Evolutionary conservation across 2,888 invertebrate species (phyloP).

Genomic region (Gymnosoma rotundatum): DNA sequence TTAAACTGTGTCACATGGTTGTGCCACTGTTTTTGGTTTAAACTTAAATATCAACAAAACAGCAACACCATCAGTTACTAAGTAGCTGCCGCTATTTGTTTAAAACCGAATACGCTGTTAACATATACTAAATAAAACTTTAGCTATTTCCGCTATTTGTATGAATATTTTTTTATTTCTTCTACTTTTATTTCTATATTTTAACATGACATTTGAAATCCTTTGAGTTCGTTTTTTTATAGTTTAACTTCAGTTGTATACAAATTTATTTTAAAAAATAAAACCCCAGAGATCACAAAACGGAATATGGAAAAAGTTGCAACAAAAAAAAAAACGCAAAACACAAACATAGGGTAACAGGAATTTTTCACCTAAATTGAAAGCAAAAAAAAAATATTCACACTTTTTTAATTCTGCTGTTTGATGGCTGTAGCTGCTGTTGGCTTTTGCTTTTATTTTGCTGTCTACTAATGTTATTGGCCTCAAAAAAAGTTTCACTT

Average conservation of each 20-base stretch:
- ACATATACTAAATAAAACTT: slow-evolving; percentile 64
- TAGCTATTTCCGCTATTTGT: slow-evolving; percentile 68
- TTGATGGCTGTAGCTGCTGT: slow-evolving; percentile 8
- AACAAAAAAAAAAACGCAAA: background rate
- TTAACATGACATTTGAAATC: slow-evolving; percentile 67
- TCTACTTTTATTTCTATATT: slow-evolving; percentile 52
- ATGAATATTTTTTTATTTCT: slow-evolving; percentile 41
- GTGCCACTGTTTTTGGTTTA: slow-evolving; percentile 50
- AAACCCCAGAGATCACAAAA: slow-evolving; percentile 51
- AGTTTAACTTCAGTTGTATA: slow-evolving; percentile 49
- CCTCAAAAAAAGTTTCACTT: slow-evolving; percentile 67
- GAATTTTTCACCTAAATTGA: slow-evolving; percentile 65
- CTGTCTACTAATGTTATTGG: slow-evolving; percentile 59
- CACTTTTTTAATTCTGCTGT: slow-evolving; percentile 17
- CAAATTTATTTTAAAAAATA: slow-evolving; percentile 32
- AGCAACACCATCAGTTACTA: slow-evolving; percentile 43
- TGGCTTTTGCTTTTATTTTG: slow-evolving; percentile 26
- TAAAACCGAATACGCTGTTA: slow-evolving; percentile 63
- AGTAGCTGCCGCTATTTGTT: slow-evolving; percentile 58
- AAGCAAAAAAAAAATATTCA: slow-evolving; percentile 38
- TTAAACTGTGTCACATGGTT: slow-evolving; percentile 59
- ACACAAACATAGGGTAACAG: slow-evolving; percentile 50
- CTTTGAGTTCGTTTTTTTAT: slow-evolving; percentile 57
- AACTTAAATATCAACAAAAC: slow-evolving; percentile 39
- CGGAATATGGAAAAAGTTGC: slow-evolving; percentile 7